phyloP scores from a whole-genome alignment of 2,797 vertebrate species.

The Columba guinea region DNA sequence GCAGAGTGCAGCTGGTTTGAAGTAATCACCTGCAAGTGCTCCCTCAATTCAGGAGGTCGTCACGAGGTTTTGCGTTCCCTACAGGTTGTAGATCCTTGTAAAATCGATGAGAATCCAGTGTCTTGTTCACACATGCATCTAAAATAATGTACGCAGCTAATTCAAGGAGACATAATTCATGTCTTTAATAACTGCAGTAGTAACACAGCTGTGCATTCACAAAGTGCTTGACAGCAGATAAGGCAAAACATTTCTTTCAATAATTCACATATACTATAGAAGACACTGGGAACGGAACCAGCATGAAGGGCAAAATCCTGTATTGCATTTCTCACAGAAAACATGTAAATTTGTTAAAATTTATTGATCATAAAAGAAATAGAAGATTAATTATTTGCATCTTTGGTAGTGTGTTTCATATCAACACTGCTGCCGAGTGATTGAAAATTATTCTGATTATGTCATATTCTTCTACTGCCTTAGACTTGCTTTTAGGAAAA shows the following conservation, averaged over 20 bases:
- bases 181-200: not conserved
- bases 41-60: not conserved
- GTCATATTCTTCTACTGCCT: not conserved
- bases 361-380: not conserved
- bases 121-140: not conserved
- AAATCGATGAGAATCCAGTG: not conserved
- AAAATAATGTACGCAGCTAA: not conserved
- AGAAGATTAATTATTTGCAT: not conserved
- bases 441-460: not conserved
- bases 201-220: not conserved
- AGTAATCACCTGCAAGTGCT: not conserved
- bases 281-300: not conserved
- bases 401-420: not conserved
- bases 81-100: not conserved
- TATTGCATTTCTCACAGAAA: not conserved
- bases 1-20: not conserved
- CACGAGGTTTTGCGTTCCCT: fast-evolving
- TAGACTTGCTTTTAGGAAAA: not conserved
- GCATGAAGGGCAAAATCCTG: not conserved
- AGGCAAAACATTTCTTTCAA: not conserved
- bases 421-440: not conserved
- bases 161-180: not conserved
- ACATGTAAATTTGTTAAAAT: not conserved
- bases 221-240: not conserved
- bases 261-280: not conserved